A percentile compares a stretch with the other conserved stretches of the same genome.
phyloP scores from a whole-genome alignment of 2,113 vertebrate genomes.

The Prinia subflava region DNA sequence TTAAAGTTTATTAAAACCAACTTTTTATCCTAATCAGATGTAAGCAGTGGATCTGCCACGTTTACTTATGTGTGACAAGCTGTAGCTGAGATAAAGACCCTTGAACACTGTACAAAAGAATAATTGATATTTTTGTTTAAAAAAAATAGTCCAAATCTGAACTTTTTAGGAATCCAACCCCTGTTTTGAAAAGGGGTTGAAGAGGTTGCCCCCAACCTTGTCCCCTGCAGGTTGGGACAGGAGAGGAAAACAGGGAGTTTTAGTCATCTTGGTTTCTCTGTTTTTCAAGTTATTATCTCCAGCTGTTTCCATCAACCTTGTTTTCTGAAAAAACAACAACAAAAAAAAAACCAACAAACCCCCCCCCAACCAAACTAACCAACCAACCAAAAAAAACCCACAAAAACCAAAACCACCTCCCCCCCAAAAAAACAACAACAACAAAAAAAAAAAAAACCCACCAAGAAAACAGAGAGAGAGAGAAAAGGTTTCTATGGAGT shows the following conservation, averaged over 20 bases:
- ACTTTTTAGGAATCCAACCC: slow-evolving; percentile 39
- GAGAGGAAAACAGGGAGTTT: slow-evolving; percentile 72
- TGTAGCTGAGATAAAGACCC: background rate
- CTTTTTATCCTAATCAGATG: background rate
- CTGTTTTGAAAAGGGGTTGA: slow-evolving; percentile 46
- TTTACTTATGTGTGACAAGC: background rate
- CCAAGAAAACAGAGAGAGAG: background rate
- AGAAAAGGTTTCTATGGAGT: background rate
- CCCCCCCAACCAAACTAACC: too few species aligned
- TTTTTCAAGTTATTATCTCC: slow-evolving; percentile 65
- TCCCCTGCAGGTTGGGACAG: slow-evolving; percentile 22
- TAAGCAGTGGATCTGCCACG: background rate
- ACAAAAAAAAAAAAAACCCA: background rate
- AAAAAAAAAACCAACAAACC: too few species aligned
- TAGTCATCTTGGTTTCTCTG: slow-evolving; percentile 60
- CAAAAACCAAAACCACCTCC: too few species aligned
- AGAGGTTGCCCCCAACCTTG: background rate
- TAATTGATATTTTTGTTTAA: slow-evolving; percentile 16
- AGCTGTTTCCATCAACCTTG: slow-evolving; percentile 67
- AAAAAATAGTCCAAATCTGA: background rate
- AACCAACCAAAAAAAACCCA: background rate
- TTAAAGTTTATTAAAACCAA: background rate
- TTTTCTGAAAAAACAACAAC: background rate
- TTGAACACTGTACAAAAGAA: background rate
- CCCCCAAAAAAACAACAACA: background rate